Conservation (phyloP, 2,113 vertebrate species). For the Heptranchias perlo region DNA sequence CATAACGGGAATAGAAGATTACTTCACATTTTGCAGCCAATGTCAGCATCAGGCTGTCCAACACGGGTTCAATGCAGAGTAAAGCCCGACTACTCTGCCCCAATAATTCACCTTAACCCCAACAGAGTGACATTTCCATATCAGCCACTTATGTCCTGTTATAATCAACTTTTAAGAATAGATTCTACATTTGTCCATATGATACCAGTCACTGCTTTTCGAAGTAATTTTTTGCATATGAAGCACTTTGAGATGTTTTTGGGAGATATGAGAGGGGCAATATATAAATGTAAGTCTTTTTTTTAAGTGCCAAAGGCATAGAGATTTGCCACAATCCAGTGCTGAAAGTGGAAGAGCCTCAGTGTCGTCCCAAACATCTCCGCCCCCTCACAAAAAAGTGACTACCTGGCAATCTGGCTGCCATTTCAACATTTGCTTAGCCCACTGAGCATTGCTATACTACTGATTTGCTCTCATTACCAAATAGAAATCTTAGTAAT, state of each 20-base stretch:
- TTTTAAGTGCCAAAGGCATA: not conserved
- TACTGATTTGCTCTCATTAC: not conserved
- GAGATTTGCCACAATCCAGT: not conserved
- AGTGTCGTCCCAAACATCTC: not conserved
- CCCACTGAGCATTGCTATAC: not conserved
- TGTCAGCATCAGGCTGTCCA: not conserved
- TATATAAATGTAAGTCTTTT: not conserved
- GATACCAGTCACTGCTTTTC: not conserved
- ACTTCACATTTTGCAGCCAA: not conserved
- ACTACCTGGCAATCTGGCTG: not conserved
- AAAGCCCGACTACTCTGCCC: not conserved
- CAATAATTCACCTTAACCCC: not conserved
- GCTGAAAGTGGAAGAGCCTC: not conserved
- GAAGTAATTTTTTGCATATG: not conserved
- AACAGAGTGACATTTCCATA: not conserved
- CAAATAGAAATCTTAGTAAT: not conserved
- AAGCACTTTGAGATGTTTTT: not conserved
- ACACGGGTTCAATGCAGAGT: not conserved
- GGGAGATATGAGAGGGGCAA: not conserved
- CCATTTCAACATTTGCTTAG: not conserved
- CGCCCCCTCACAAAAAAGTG: not conserved
- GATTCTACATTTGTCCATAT: not conserved
- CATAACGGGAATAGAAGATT: not conserved
- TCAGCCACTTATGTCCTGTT: not conserved
- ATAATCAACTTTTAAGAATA: not conserved